Base-by-base conservation (phyloP, 1,140 invertebrate genomes). In the Babylonia areolata region DNA sequence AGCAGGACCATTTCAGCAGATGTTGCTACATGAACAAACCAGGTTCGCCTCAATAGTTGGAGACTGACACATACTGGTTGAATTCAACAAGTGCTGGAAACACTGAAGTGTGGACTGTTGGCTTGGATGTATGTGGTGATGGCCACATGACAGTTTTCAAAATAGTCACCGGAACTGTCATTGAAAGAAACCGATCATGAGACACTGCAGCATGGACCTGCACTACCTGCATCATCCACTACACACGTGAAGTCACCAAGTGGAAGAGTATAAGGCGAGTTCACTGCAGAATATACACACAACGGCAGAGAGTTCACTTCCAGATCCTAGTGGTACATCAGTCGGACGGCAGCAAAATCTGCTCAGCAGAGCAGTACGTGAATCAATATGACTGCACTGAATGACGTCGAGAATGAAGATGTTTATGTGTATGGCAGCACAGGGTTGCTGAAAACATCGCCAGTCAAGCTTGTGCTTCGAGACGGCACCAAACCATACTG, bases 391-490 rank as follows among this genome's bases (percentile, higher is more conserved):
- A 31, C 54, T 86, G 3, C 12, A n/a, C 42, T 46, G 17, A 28
- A 46, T n/a, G 33, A 42, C 5, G 42, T 40, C 3, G 69, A 42
- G 11, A 28, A 17, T 40, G 15, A 28, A 15, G 39, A 39, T 23
- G 37, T 51, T 9, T 51, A 39, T 23, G 37, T 51, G 46, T 51
- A 51, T 51, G 46, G 64, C 33, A 51, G 39, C 0, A 51, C 15
- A 33, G 58, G 39, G 12, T 15, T 33, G 11, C 20, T 37, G 11
- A 40, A 75, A n/a, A 37, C 28, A 31, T 54, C 80, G 6, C 86
- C 86, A 12, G 88, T 87, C n/a, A 82, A 90, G 33, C 90, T 93
- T 75, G 37, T 88, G 75, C 35, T 91, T 31, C 78, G 85, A 54
- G 42, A 69, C 17, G 78, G 79, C 1, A 75, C 71, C 39, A 75